A percentile compares a stretch with the other conserved stretches of the same genome.
These are phyloP conservation scores for Meganola albula DNA, from an alignment of 2,888 invertebrate species.

Conservation along the genomic window DNA sequence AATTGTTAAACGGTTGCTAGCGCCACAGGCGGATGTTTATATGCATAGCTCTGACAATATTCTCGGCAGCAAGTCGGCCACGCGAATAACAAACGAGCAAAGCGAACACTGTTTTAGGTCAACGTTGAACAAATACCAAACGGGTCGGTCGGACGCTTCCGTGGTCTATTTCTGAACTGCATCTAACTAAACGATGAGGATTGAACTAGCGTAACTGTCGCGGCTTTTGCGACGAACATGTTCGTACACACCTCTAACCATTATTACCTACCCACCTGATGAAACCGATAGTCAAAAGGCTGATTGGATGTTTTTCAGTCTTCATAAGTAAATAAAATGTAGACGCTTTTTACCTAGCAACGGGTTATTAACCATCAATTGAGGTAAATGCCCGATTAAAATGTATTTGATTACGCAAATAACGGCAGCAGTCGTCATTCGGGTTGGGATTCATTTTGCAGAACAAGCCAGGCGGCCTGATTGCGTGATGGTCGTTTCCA, in stretches of 20 bases:
- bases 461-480: constrained; percentile 48
- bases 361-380: too few relatives aligned
- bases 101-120: constrained; percentile 76
- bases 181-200: constrained; percentile 61
- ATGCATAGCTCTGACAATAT: constrained; percentile 36
- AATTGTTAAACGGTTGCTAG: constrained; percentile 16
- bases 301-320: too few relatives aligned
- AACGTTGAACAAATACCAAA: constrained; percentile 78
- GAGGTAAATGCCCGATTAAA: too few relatives aligned
- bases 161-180: constrained; percentile 74
- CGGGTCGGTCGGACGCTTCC: constrained; percentile 75
- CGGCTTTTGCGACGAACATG: constrained; percentile 52
- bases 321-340: too few relatives aligned
- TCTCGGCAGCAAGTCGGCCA: constrained; percentile 50
- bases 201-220: constrained; percentile 47
- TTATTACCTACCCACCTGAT: too few relatives aligned
- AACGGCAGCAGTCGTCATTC: constrained; percentile 64
- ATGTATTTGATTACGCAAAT: too few relatives aligned
- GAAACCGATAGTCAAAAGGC: too few relatives aligned
- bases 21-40: constrained; percentile 27
- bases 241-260: too few relatives aligned
- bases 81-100: constrained; percentile 74
- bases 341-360: too few relatives aligned
- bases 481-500: constrained; percentile 66
- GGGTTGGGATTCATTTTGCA: constrained; percentile 60